Evolutionary conservation across 2,888 invertebrate species (phyloP).

Genomic region (Caenorhabditis sp.): DNA sequence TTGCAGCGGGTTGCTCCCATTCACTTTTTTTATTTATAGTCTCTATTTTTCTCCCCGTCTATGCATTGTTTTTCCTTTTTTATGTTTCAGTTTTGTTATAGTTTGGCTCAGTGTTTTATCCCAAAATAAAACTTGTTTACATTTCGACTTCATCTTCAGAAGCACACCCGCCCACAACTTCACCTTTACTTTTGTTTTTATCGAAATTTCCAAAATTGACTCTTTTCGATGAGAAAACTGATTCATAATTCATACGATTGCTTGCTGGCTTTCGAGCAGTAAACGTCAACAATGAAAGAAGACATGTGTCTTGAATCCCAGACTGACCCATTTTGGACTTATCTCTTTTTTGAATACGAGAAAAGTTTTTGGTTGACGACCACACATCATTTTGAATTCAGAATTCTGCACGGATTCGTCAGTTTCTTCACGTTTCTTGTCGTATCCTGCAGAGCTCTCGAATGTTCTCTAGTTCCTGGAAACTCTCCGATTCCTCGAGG

Average conservation of each 20-base stretch:
- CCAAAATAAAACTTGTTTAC: not conserved
- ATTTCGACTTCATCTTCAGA: not conserved
- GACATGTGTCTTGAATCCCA: not conserved
- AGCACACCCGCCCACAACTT: not conserved
- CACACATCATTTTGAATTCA: conserved; percentile 13
- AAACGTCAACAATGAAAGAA: conserved; percentile 25
- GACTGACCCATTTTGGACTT: conserved; percentile 21
- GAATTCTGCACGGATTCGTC: conserved; percentile 42
- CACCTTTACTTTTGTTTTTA: conserved; percentile 18
- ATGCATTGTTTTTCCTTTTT: conserved; percentile 2
- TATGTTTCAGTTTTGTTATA: conserved; percentile 3
- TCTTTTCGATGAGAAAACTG: conserved; percentile 6
- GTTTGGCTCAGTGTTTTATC: conserved; percentile 3
- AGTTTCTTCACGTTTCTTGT: conserved; percentile 34
- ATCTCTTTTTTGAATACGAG: conserved; percentile 14
- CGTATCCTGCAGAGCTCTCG: conserved; percentile 1
- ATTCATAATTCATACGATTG: conserved; percentile 22
- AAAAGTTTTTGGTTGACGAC: conserved; percentile 9
- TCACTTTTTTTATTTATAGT: conserved; percentile 19
- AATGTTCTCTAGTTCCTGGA: not conserved
- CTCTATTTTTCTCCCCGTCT: not conserved
- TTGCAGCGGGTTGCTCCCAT: conserved; percentile 17
- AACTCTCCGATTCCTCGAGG: not conserved
- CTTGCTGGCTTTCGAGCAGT: not conserved
- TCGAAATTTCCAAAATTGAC: conserved; percentile 8